Evolutionary conservation across 2,888 invertebrate genomes (phyloP).

Genomic region (Callyntrura sp.): DNA sequence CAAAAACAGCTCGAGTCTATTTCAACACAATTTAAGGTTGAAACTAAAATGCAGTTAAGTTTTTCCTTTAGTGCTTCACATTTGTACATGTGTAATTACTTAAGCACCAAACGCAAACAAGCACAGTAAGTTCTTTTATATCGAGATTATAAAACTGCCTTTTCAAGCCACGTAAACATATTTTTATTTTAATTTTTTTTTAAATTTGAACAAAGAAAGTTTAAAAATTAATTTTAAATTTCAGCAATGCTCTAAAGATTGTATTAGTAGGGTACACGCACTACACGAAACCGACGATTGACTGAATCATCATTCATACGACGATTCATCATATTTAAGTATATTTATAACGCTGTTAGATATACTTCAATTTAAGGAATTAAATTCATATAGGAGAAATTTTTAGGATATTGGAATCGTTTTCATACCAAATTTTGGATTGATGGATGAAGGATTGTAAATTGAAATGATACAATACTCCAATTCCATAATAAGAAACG

Average conservation of each 20-base stretch:
- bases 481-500: too few relatives aligned
- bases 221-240: slow-evolving; percentile 37
- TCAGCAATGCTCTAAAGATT: background rate
- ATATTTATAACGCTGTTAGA: background rate
- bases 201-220: background rate
- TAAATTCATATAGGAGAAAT: background rate
- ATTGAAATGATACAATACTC: too few relatives aligned
- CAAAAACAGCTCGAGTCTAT: background rate
- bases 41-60: background rate
- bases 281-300: slow-evolving; percentile 77
- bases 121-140: slow-evolving; percentile 64
- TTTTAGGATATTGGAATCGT: too few relatives aligned
- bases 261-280: slow-evolving; percentile 77
- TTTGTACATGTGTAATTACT: slow-evolving; percentile 69
- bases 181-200: slow-evolving; percentile 25
- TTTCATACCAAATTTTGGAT: too few relatives aligned
- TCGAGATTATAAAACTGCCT: slow-evolving; percentile 19
- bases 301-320: slow-evolving; percentile 58
- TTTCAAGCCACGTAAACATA: background rate
- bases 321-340: slow-evolving; percentile 2
- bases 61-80: slow-evolving; percentile 22
- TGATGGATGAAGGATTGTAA: slow-evolving; percentile 21
- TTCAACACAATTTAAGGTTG: too few relatives aligned
- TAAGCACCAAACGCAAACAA: slow-evolving; percentile 82
- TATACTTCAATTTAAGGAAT: background rate